Conservation (phyloP, 2,797 vertebrate genomes). For the Cryptoprocta ferox region DNA sequence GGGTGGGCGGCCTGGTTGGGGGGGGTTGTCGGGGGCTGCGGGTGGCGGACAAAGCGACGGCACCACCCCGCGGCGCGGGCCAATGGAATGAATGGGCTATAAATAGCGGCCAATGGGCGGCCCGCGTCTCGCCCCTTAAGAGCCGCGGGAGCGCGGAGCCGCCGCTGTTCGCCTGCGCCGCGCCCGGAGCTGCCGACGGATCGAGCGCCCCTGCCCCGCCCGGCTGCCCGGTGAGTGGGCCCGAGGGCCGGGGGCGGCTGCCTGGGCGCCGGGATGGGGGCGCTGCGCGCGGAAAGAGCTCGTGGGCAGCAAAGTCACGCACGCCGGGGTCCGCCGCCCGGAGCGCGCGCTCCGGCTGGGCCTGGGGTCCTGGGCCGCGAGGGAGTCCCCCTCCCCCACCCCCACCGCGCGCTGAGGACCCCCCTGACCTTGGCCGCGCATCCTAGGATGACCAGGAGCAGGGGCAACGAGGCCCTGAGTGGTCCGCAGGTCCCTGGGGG, state of each 20-base stretch:
- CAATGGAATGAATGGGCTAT: conserved; percentile 95
- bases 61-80: conserved; percentile 65
- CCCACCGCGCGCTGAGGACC: neutral
- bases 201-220: neutral
- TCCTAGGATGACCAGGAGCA: neutral
- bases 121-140: conserved; percentile 68
- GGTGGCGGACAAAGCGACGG: neutral
- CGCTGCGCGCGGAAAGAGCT: neutral
- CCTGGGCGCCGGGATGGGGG: neutral
- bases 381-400: too few species aligned
- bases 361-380: neutral
- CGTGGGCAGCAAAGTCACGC: neutral
- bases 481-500: neutral
- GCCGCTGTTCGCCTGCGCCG: conserved; percentile 62
- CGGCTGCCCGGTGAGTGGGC: conserved; percentile 57
- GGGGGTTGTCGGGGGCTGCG: neutral
- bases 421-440: neutral
- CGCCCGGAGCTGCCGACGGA: neutral
- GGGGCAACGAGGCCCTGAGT: neutral
- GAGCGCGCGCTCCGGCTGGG: neutral
- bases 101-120: conserved; percentile 91
- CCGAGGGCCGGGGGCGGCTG: neutral
- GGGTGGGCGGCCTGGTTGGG: conserved; percentile 34
- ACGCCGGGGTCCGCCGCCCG: neutral
- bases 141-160: conserved; percentile 59